phyloP scores from a whole-genome alignment of 2,797 vertebrate species.

The Acridotheres tristis region DNA sequence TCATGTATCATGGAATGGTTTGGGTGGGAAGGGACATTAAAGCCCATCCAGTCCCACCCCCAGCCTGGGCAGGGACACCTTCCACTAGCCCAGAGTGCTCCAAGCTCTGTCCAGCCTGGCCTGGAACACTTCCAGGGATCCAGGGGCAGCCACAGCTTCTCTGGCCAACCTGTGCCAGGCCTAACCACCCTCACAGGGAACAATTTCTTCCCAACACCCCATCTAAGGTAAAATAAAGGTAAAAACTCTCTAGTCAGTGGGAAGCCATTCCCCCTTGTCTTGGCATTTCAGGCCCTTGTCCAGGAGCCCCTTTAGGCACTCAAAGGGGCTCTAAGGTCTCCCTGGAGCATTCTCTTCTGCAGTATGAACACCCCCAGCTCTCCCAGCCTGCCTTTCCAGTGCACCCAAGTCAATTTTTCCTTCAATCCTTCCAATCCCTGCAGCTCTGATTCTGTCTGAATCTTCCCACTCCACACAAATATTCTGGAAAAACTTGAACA shows the following conservation, averaged over 20 bases:
- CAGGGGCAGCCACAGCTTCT: neutral
- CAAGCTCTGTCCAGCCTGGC: accelerated
- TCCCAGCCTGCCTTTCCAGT: neutral
- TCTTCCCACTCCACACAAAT: neutral
- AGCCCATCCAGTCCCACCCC: accelerated
- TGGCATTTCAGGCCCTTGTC: neutral
- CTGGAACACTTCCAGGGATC: accelerated
- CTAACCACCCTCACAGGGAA: accelerated
- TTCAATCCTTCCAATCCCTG: neutral
- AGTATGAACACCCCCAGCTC: neutral
- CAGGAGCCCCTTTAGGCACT: neutral
- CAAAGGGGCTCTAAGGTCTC: neutral
- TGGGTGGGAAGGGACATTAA: neutral
- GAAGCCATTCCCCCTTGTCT: neutral
- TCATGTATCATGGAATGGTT: neutral
- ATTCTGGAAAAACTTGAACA: neutral
- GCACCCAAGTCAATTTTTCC: neutral
- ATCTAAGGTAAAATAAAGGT: neutral
- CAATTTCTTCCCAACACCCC: neutral
- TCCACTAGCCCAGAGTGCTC: accelerated
- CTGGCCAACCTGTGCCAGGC: neutral
- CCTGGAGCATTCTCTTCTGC: neutral
- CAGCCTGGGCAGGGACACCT: neutral
- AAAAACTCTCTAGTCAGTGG: neutral
- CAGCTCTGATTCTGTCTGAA: neutral